Conservation (phyloP, 2,113 vertebrate genomes). For the Oenanthe oenanthe region DNA sequence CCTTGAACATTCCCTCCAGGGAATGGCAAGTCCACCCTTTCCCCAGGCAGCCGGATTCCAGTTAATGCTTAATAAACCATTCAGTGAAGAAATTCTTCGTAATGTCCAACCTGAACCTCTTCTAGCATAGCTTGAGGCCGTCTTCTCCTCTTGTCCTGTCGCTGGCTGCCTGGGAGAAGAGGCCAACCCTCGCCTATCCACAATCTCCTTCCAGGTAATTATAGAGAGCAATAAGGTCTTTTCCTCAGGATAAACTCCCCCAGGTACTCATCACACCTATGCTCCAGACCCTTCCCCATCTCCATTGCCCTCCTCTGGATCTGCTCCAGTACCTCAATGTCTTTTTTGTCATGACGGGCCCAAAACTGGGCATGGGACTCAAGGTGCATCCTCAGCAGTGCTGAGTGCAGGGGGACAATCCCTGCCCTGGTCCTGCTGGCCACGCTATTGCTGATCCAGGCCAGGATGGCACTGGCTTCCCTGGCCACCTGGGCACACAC, state of each 20-base stretch:
- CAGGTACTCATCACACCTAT: not conserved
- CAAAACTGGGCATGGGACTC: no score
- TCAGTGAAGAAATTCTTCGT: not conserved
- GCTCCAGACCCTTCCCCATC: not conserved
- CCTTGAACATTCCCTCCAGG: not conserved
- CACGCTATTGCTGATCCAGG: accelerated
- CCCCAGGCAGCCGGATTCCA: not conserved
- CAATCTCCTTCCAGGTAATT: not conserved
- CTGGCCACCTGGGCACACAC: not conserved
- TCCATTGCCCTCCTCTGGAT: not conserved
- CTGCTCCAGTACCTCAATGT: not conserved
- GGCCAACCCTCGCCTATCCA: no score
- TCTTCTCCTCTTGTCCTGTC: not conserved
- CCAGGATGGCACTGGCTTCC: not conserved
- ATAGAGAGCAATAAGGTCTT: not conserved
- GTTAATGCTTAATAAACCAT: not conserved
- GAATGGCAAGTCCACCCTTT: no score
- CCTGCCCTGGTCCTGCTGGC: not conserved
- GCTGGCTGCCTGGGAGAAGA: not conserved
- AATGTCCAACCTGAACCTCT: not conserved
- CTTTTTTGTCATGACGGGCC: accelerated
- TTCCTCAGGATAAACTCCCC: not conserved
- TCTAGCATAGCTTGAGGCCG: not conserved
- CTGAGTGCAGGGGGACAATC: accelerated
- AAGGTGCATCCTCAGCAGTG: accelerated